These are phyloP conservation scores for Drosophila antonietae DNA, from an alignment of 2,888 invertebrate genomes.

Conservation along the genomic window DNA sequence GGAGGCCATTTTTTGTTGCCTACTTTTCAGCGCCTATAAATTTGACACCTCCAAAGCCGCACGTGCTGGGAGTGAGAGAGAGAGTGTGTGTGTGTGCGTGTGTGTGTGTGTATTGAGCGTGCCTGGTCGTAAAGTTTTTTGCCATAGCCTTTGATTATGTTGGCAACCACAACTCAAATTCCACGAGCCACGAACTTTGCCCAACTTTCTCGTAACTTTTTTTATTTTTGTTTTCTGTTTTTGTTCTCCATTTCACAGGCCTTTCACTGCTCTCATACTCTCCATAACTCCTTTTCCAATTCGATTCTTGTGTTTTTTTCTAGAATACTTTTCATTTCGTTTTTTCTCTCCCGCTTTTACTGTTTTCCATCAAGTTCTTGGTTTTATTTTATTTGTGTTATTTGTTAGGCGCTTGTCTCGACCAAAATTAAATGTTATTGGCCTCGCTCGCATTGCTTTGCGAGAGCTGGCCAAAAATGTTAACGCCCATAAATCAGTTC, in stretches of 20 bases:
- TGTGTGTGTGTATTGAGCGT: slow-evolving; percentile 44
- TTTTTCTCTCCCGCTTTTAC: slow-evolving; percentile 21
- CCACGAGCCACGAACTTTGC: slow-evolving; percentile 25
- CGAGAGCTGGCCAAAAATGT: slow-evolving; percentile 67
- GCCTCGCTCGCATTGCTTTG: slow-evolving; percentile 58
- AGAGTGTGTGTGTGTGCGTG: slow-evolving; percentile 19
- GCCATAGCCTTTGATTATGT: slow-evolving; percentile 60
- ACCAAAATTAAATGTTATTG: slow-evolving; percentile 76
- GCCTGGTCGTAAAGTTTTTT: slow-evolving; percentile 66
- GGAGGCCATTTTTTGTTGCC: slow-evolving; percentile 52
- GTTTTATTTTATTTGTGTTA: not conserved
- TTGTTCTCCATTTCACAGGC: slow-evolving; percentile 1
- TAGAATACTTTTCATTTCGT: slow-evolving; percentile 20
- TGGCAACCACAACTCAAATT: slow-evolving; percentile 60
- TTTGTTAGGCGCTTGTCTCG: slow-evolving; percentile 29
- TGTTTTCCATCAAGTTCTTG: slow-evolving; percentile 64
- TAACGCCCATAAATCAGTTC: slow-evolving; percentile 63
- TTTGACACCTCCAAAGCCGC: slow-evolving; percentile 59
- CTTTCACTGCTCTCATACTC: slow-evolving; percentile 1
- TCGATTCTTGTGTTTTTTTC: slow-evolving; percentile 36
- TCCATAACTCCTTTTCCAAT: slow-evolving; percentile 20
- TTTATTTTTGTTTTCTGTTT: not conserved
- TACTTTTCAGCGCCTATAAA: slow-evolving; percentile 72
- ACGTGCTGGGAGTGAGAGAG: slow-evolving; percentile 6
- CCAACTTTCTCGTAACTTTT: slow-evolving; percentile 65